Base-by-base conservation (phyloP, 2,113 vertebrate species). In the Chaetodon trifascialis region DNA sequence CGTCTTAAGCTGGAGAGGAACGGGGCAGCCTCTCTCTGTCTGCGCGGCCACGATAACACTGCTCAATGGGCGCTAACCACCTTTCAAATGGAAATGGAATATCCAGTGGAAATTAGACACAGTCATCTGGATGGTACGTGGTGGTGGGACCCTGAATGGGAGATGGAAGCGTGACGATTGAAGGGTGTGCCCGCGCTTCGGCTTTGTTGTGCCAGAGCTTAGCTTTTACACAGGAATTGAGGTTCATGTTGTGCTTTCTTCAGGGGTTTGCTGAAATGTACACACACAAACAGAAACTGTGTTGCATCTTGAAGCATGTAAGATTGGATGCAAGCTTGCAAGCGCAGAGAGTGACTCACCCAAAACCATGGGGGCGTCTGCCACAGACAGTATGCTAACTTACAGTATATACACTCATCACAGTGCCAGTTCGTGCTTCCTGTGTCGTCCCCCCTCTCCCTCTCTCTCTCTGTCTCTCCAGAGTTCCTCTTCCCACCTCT, bases 11-110 rank as follows among this genome's bases (percentile, higher is more conserved):
- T 55, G 71, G 86, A 3, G 84, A 84, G 80, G 91, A 83, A 88
- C 82, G 42, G 76, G 71, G 44, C 81, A 75, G 60, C 81, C 60
- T 73, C 67, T 63, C 78, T 76, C 75, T 88, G 80, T 89, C 92
- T 94, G 93, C 80, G 70, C 81, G 23, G 86, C 86, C 71, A 78
- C 11, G 91, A 93, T 94, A 93, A 91, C 86, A 17, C 72, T 69
- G 78, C 81, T 93, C 86, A 87, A 85, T 82, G 85, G 89, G 76
- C 71, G 65, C 81, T 83, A 88, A 85, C 83, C 86, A 82, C 88
- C 89, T 92, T 92, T 91, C 89, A 92, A 83, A 91, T 89, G 90
- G 90, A 94, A 92, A 93, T 90, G 80, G 72, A 83, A 88, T 83
- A 86, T 89, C 86, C 86, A 86, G 87, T 67, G 52, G 66, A 76